Percentiles rank a stretch among this genome's conserved stretches.
These are phyloP conservation scores for Rhagonycha fulva DNA, from an alignment of 2,888 invertebrate species.

Conservation along the genomic window DNA sequence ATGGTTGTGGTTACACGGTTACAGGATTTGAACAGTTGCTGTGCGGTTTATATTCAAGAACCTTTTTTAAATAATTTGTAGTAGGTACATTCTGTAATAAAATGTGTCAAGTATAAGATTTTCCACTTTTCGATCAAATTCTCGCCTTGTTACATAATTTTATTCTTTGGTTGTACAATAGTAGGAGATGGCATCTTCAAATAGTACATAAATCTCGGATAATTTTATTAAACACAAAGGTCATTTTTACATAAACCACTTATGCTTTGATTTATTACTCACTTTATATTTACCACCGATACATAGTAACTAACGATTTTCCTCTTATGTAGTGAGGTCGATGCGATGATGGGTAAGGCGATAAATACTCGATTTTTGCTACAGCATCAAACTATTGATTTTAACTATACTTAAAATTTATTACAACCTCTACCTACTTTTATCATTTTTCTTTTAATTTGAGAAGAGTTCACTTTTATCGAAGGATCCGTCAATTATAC, in stretches of 20 bases:
- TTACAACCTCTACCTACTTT: background rate
- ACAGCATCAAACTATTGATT: background rate
- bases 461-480: background rate
- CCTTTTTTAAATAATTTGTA: background rate
- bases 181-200: background rate
- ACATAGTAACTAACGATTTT: background rate
- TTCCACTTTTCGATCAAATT: background rate
- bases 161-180: background rate
- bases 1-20: background rate
- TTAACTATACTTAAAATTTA: background rate
- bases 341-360: background rate
- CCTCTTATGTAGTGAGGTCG: background rate
- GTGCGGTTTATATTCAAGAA: background rate
- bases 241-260: background rate
- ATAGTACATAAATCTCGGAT: background rate
- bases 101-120: background rate
- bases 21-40: background rate
- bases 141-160: background rate
- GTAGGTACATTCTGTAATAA: background rate
- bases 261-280: background rate
- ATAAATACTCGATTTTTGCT: background rate
- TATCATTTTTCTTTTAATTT: background rate
- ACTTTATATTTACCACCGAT: background rate
- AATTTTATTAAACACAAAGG: background rate
- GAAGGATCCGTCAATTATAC: background rate